A percentile compares a stretch with the other conserved stretches of the same genome.
Evolutionary conservation across 2,888 invertebrate genomes (phyloP).

Genomic region (Campoplex nolae): DNA sequence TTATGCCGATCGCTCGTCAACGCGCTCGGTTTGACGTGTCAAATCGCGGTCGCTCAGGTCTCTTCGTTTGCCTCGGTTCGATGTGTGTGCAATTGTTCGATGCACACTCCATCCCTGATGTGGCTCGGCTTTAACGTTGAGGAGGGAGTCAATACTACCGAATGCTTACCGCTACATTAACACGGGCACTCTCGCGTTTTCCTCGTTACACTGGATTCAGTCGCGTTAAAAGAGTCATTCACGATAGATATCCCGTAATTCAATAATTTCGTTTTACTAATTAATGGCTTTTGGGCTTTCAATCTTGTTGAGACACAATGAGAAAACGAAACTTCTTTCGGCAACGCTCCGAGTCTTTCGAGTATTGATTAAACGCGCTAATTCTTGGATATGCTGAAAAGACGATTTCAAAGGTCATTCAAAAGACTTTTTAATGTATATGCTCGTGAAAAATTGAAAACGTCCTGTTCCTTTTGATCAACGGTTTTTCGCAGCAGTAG

Average conservation of each 20-base stretch:
- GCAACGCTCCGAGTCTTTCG: neutral
- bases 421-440: neutral
- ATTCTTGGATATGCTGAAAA: neutral
- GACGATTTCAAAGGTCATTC: neutral
- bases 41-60: neutral
- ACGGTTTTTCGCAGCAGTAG: neutral
- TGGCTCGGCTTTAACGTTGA: neutral
- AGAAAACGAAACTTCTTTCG: neutral
- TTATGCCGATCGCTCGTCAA: constrained; percentile 22
- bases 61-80: neutral
- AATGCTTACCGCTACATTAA: neutral
- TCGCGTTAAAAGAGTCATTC: neutral
- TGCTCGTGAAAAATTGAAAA: neutral
- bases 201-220: neutral
- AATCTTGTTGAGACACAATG: neutral
- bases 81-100: neutral
- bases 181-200: neutral
- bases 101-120: neutral
- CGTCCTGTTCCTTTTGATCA: neutral
- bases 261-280: too few relatives aligned
- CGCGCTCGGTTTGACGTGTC: constrained; percentile 7
- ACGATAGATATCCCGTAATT: neutral
- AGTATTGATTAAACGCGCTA: neutral
- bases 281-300: neutral
- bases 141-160: neutral